Base-by-base conservation (phyloP, 2,888 invertebrate species). In the Lasioglossum villosulum region DNA sequence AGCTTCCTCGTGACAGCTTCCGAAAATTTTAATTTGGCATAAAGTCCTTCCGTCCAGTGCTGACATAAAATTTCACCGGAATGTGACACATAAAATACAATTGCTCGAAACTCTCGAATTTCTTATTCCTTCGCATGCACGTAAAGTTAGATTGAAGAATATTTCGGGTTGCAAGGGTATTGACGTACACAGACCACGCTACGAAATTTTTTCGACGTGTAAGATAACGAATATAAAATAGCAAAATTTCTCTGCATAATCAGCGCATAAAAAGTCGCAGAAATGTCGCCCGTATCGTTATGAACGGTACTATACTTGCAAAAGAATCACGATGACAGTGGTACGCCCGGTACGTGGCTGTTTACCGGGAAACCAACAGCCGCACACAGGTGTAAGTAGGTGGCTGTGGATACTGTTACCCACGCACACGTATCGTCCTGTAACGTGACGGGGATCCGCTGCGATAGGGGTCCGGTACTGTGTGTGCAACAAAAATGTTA, bases 341-440 rank as follows among this genome's bases (percentile, higher is more conserved):
- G 48, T 83, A 75, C 78, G 71, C 73, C 66, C 56, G 78, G 78
- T 84, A 76, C 59, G 68, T 48, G 59, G 76, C 27, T 37, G 27
- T 37, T 34, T 48, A 59, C 23, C 71, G 10, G n/a, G 30, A 34
- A 34, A 75, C 39, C 72, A 63, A 52, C 42, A 48, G 70, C n/a
- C 72, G 12, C 66, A 37, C 66, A 45, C 86, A 82, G 87, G 85
- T 83, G 81, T 75, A 82, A 80, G 81, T 86, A 88, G 80, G 82
- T 88, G 84, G 80, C 82, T 77, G 75, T 63, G 80, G 86, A 84
- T 89, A 89, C 89, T 88, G 88, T 88, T 89, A 89, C 88, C 19
- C 78, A 68, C 78, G 68, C 76, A 73, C 39, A 56, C 75, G 63
- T 27, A 23, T 1, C 37, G 42, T 16, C n/a, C 19, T 70, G 72